Conservation (phyloP, 2,113 vertebrate genomes). For the Siphamia tubifer region DNA sequence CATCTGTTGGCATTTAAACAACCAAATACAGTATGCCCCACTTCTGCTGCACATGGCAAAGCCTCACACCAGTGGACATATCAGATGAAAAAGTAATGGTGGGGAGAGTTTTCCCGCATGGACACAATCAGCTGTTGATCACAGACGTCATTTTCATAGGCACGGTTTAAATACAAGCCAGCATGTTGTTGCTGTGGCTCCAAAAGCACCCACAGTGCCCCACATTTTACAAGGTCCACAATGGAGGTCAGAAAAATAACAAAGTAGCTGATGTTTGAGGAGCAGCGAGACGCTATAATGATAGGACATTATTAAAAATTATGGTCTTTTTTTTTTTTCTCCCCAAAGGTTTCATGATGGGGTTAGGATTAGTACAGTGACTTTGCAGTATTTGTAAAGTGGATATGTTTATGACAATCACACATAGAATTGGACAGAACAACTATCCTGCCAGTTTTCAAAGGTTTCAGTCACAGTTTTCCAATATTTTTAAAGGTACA, state of each 20-base stretch:
- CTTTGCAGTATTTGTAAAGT: no score
- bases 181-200: constrained; percentile 16
- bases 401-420: no score
- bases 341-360: no score
- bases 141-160: constrained; percentile 12
- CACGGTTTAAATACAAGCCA: constrained; percentile 29
- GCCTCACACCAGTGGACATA: constrained; percentile 33
- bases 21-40: neutral
- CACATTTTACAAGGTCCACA: constrained; percentile 22
- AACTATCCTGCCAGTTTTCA: no score
- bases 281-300: neutral
- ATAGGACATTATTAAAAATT: no score
- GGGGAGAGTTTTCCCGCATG: constrained; percentile 37
- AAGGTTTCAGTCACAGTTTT: no score
- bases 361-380: no score
- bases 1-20: neutral
- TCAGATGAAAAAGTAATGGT: constrained; percentile 36
- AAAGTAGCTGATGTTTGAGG: neutral
- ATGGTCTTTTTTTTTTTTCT: no score
- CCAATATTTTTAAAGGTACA: no score
- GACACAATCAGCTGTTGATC: constrained; percentile 42
- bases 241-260: neutral
- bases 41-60: neutral
- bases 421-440: no score
- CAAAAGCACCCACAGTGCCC: neutral